These are phyloP conservation scores for Ochotona curzoniae DNA, from an alignment of 2,113 vertebrate genomes.

Conservation along the genomic window DNA sequence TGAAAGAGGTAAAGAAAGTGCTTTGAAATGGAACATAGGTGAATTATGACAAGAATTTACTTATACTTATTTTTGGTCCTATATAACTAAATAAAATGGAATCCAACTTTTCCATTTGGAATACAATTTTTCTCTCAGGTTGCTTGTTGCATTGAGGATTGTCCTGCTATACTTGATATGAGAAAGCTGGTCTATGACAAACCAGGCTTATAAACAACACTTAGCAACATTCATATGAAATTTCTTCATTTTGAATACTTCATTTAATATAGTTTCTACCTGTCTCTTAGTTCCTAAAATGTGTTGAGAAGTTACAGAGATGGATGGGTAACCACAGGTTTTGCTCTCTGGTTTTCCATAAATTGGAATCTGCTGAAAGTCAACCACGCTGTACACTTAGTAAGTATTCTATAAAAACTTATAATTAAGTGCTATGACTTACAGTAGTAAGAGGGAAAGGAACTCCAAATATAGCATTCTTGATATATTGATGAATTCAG, in stretches of 20 bases:
- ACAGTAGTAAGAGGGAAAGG: not conserved
- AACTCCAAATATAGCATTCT: not conserved
- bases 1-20: not conserved
- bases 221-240: constrained; percentile 8
- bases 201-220: constrained; percentile 18
- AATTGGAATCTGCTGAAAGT: not conserved
- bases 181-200: not conserved
- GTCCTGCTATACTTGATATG: not conserved
- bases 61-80: not conserved
- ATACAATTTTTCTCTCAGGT: constrained; percentile 9
- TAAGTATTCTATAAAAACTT: constrained; percentile 16
- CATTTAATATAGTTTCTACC: not conserved
- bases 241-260: not conserved
- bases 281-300: not conserved
- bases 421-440: not conserved
- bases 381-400: not conserved
- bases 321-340: not conserved
- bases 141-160: not conserved
- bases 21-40: not conserved
- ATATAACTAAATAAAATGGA: constrained; percentile 40
- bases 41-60: not conserved
- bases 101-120: not conserved
- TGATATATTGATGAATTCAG: not conserved
- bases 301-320: not conserved
- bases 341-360: not conserved